A percentile compares a stretch with the other conserved stretches of the same genome.
Conservation (phyloP, 2,113 vertebrate genomes). For the Illadopsis cleaveri region DNA sequence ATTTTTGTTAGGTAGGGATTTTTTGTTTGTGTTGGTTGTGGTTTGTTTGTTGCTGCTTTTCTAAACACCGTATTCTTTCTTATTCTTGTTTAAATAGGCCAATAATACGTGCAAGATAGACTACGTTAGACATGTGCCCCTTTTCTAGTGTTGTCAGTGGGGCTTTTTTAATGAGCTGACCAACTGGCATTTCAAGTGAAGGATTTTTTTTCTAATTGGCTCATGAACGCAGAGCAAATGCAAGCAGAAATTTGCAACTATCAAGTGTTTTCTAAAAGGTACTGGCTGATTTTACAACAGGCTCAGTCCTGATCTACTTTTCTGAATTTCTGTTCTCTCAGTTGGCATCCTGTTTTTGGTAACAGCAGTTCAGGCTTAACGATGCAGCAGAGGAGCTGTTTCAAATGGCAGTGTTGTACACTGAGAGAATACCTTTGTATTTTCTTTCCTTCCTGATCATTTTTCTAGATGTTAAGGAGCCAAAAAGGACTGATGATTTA, state of each 20-base stretch:
- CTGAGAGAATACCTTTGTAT: background rate
- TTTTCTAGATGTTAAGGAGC: background rate
- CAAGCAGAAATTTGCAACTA: background rate
- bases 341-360: background rate
- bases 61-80: background rate
- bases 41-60: background rate
- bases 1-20: background rate
- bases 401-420: background rate
- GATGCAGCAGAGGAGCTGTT: background rate
- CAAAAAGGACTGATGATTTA: background rate
- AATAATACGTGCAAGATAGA: background rate
- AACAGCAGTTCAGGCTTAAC: background rate
- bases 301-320: background rate
- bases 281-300: background rate
- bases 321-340: background rate
- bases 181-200: background rate
- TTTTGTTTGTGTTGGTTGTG: background rate
- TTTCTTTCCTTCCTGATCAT: background rate
- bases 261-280: background rate
- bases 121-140: background rate
- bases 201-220: background rate
- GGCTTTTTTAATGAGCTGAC: constrained; percentile 28
- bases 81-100: background rate
- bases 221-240: background rate
- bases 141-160: background rate